Evolutionary conservation across 92 coral and sea anemone species (phyloP), one percentile per base, ranked within the genome.

Genomic region (Porites rus): DNA sequence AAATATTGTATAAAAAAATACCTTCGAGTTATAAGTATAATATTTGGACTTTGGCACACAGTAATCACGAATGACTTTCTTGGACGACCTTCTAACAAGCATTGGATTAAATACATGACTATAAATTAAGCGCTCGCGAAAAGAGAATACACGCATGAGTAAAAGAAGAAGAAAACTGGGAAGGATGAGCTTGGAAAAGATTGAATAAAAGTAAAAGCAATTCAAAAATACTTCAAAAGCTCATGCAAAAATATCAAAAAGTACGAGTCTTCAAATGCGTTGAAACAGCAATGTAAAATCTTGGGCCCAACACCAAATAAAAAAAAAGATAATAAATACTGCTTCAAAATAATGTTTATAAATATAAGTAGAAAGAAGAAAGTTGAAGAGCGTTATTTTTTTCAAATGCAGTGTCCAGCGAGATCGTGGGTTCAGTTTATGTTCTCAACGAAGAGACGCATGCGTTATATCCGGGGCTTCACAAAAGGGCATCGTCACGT

Each of bases 1-100:
- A 89, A 89, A 89, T 89, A 89, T 18, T 51, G 80, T 79, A 76
- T 84, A 76, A 87, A 87, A 87, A 89, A 89, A 89, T 84, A 86
- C 77, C 90, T 38, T 89, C 51, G 51, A 38, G 84, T 89, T 74
- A 72, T 87, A 46, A 52, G 75, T 73, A 70, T 88, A 82, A 71
- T 56, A 83, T 74, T 73, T 50, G 20, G 52, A 61, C 73, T 17
- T 60, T 28, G 53, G 69, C 67, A 54, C 69, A 81, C 77, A 52
- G 51, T 25, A 31, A 69, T n/a, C 80, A 74, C 72, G 87, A 73
- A 74, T 60, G 69, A 68, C 46, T 8, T 74, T 20, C 13, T 5
- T 51, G 16, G 21, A 54, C 13, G n/a, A 38, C 46, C 2, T 20
- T 21, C 64, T 20, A 22, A 1, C 46, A 24, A 64, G 13, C 28